Base-by-base conservation (phyloP, 2,888 invertebrate genomes). In the Blomia tropicalis region DNA sequence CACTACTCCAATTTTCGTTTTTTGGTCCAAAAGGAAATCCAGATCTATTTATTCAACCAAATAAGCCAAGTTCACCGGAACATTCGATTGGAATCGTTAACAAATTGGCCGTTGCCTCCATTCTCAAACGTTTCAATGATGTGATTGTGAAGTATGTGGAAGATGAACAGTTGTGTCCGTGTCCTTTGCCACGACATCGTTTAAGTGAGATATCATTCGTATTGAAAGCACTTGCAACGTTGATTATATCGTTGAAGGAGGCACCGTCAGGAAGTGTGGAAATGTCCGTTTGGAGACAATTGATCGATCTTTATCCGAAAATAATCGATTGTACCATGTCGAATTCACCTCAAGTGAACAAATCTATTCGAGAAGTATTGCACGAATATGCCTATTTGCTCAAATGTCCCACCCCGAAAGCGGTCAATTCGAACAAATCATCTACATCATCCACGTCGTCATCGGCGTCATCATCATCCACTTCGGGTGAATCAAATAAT, bases 141-240 rank as follows among this genome's bases (percentile, higher is more conserved):
- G 92, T 95, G 11, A 79, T 95, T 47, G 82, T 83, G 65, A 84
- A 84, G 70, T 93, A 89, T 71, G 85, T 85, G 58, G 84, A 86
- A 66, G 87, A 87, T 71, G 86, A 87, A 72, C 80, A 83, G 66
- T 80, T 85, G 64, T 85, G 84, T 73, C 87, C 86, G 72, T 87
- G 87, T 72, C 87, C 88, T 3, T 76, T 88, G 67, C 87, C 87
- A 58, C 32, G 92, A 76, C 89, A 91, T 72, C 81, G 92, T 66
- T 78, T 93, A 66, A 89, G 92, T 2, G 93, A 95, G 77, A 90
- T 95, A 74, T 89, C 91, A 58, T 93, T 93, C 75, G 93, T 93
- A 29, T 74, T 95, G 61, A 90, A 92, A 75, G 93, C 93, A 61
- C 83, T 93, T 62, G 87, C 91, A 32, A 92, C 93, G 0, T 78